Evolutionary conservation across 2,113 vertebrate species (phyloP).

Genomic region (Tiliqua scincoides): DNA sequence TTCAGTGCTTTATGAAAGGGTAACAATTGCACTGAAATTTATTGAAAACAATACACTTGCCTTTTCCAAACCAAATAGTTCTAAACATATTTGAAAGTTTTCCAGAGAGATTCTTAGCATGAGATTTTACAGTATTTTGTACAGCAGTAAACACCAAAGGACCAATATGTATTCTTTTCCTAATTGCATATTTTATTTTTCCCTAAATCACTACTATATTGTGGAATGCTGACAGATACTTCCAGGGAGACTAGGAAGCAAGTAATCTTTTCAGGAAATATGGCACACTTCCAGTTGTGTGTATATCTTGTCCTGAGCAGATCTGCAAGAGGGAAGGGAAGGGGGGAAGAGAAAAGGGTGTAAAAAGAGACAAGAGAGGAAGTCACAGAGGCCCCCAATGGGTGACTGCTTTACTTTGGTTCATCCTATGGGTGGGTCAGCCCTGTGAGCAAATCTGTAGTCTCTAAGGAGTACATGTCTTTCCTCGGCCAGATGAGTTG

Average conservation of each 20-base stretch:
- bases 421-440: too few relatives aligned
- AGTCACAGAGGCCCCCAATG: too few relatives aligned
- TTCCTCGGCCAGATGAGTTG: background rate
- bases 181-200: conserved; percentile 42
- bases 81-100: background rate
- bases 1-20: background rate
- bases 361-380: too few relatives aligned
- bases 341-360: background rate
- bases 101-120: background rate
- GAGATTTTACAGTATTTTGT: background rate
- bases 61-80: conserved; percentile 18
- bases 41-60: fast-evolving
- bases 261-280: background rate
- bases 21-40: background rate
- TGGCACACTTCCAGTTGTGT: background rate
- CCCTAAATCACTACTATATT: conserved; percentile 33
- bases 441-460: background rate
- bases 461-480: background rate
- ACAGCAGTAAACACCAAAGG: conserved; percentile 3
- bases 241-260: background rate
- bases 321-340: background rate
- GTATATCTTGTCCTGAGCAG: background rate
- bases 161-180: conserved; percentile 38
- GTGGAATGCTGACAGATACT: background rate
- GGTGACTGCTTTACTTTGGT: too few relatives aligned